Percentiles rank a stretch among this genome's conserved stretches.
These are phyloP conservation scores for Hylyphantes graminicola DNA, from an alignment of 1,140 invertebrate genomes.

Conservation along the genomic window DNA sequence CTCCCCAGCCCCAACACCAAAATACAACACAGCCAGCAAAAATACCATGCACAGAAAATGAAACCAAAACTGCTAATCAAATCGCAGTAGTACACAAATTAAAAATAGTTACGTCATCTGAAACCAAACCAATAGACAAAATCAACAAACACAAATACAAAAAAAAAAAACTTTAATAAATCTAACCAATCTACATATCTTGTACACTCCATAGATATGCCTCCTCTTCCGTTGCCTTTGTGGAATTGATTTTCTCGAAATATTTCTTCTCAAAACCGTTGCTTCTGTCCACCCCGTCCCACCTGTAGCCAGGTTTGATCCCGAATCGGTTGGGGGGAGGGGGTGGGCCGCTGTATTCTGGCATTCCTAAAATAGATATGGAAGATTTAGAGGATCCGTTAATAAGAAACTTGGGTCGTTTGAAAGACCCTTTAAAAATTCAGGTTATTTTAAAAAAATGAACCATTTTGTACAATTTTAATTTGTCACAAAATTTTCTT, in stretches of 20 bases:
- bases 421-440: no score
- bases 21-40: no score
- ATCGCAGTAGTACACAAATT: no score
- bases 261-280: constrained; percentile 96
- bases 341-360: constrained; percentile 82
- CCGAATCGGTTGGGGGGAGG: constrained; percentile 89
- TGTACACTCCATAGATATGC: constrained; percentile 95
- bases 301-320: constrained; percentile 91
- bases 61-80: no score
- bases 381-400: no score
- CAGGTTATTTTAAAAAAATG: no score
- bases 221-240: constrained; percentile 82
- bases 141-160: background rate
- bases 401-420: no score
- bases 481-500: no score
- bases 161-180: background rate
- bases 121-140: background rate
- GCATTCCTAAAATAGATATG: constrained; percentile 65
- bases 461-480: no score
- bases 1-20: no score
- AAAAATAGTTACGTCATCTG: no score
- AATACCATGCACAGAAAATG: no score
- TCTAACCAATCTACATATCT: constrained; percentile 82
- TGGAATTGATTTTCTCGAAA: constrained; percentile 82
- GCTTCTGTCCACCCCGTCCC: constrained; percentile 98